These are phyloP conservation scores for Cryptocephalus moraei DNA, from an alignment of 2,888 invertebrate species.

Conservation along the genomic window DNA sequence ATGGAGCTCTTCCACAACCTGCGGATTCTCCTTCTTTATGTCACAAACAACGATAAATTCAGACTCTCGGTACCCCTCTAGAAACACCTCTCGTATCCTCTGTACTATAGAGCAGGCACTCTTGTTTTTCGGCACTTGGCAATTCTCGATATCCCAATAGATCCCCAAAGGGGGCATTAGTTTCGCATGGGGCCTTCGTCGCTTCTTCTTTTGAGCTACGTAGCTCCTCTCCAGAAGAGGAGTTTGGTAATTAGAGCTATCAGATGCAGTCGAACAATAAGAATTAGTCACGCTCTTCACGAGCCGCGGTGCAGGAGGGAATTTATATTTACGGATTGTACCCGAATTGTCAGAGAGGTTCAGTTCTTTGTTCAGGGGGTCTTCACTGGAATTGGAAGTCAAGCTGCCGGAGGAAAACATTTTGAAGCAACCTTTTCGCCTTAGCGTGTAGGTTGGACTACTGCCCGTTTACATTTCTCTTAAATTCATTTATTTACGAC, in stretches of 20 bases:
- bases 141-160: conserved; percentile 92
- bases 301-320: conserved; percentile 21
- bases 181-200: conserved; percentile 12
- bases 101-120: conserved; percentile 71
- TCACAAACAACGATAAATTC: conserved; percentile 89
- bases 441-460: too few relatives aligned
- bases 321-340: conserved; percentile 18
- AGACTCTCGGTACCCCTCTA: conserved; percentile 65
- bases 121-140: conserved; percentile 71
- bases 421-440: not conserved
- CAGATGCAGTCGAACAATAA: conserved; percentile 25
- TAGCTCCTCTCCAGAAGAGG: conserved; percentile 7
- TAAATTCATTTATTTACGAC: too few relatives aligned
- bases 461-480: too few relatives aligned
- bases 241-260: conserved; percentile 22
- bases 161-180: conserved; percentile 64
- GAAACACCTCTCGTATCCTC: conserved; percentile 66
- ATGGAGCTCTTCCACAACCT: conserved; percentile 71
- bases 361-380: conserved; percentile 10
- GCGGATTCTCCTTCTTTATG: conserved; percentile 67
- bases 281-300: conserved; percentile 27
- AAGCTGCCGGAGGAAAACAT: conserved; percentile 12
- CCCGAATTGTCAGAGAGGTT: conserved; percentile 18
- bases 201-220: conserved; percentile 15
- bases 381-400: conserved; percentile 18